Percentiles rank a stretch among this genome's conserved stretches.
These are phyloP conservation scores for Fissipunctia ypsillon DNA, from an alignment of 2,888 invertebrate species.

Conservation along the genomic window DNA sequence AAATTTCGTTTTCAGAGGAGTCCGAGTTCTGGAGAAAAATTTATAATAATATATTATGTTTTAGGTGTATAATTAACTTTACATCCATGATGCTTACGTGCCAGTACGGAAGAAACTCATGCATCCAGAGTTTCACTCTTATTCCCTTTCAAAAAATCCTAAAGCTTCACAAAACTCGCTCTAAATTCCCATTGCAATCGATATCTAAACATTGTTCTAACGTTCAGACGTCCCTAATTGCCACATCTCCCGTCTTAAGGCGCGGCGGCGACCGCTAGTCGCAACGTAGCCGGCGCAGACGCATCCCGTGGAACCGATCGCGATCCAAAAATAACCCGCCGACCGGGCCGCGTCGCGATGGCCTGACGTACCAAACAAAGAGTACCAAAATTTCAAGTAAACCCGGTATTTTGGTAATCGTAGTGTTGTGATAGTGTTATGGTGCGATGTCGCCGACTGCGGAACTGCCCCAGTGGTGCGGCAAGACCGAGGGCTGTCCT, in stretches of 20 bases:
- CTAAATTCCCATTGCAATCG: conserved; percentile 37
- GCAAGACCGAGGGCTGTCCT: conserved; percentile 82
- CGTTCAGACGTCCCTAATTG: conserved; percentile 75
- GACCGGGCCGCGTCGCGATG: conserved; percentile 79
- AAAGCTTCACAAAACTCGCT: conserved; percentile 6
- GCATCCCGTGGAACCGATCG: conserved; percentile 79
- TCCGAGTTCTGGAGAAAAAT: background rate
- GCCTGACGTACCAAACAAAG: conserved; percentile 74
- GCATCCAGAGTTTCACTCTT: background rate
- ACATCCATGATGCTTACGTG: background rate
- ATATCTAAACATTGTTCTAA: conserved; percentile 30
- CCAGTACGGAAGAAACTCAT: background rate
- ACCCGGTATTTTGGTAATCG: conserved; percentile 30
- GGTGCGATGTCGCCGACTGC: conserved; percentile 87
- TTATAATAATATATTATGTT: background rate
- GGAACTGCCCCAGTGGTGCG: conserved; percentile 87
- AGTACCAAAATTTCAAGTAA: conserved; percentile 44
- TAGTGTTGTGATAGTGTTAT: conserved; percentile 70
- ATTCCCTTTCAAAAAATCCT: background rate
- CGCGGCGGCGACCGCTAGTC: conserved; percentile 83
- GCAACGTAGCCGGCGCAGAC: conserved; percentile 84
- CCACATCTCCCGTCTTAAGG: conserved; percentile 87
- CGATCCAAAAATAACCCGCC: conserved; percentile 85
- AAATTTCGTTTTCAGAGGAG: background rate
- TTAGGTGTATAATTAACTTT: background rate